Evolutionary conservation across 2,888 invertebrate genomes (phyloP).

Genomic region (Theretra japonica): DNA sequence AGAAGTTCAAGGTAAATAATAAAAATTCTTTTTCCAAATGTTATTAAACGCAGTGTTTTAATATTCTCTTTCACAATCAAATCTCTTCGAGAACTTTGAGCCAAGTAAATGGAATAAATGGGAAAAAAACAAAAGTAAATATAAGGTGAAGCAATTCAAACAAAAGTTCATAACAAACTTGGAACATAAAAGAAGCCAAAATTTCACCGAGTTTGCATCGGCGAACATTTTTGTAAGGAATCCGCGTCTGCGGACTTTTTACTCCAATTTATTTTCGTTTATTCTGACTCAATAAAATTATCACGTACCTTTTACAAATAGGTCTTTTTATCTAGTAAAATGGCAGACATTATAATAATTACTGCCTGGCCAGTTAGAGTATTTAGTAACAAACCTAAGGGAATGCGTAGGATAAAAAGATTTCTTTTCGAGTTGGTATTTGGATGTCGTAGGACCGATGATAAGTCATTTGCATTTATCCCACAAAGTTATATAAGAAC

Average conservation of each 20-base stretch:
- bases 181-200: constrained; percentile 19
- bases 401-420: no score
- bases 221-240: constrained; percentile 2
- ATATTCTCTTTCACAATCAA: neutral
- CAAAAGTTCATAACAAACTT: constrained; percentile 24
- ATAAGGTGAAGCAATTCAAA: constrained; percentile 19
- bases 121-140: constrained; percentile 26
- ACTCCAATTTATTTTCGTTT: neutral
- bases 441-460: no score
- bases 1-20: neutral
- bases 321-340: neutral
- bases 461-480: no score
- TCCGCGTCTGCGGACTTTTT: neutral
- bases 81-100: constrained; percentile 2
- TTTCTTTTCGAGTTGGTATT: no score
- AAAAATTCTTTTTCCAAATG: neutral
- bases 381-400: no score
- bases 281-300: neutral
- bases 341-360: no score
- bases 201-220: constrained; percentile 4
- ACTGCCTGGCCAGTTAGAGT: no score
- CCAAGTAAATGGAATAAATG: constrained; percentile 8
- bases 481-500: no score
- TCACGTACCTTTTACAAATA: neutral
- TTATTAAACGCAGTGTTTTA: neutral